A percentile compares a stretch with the other conserved stretches of the same genome.
These are phyloP conservation scores for Cryptotermes secundus DNA, from an alignment of 1,140 invertebrate genomes.

Conservation along the genomic window DNA sequence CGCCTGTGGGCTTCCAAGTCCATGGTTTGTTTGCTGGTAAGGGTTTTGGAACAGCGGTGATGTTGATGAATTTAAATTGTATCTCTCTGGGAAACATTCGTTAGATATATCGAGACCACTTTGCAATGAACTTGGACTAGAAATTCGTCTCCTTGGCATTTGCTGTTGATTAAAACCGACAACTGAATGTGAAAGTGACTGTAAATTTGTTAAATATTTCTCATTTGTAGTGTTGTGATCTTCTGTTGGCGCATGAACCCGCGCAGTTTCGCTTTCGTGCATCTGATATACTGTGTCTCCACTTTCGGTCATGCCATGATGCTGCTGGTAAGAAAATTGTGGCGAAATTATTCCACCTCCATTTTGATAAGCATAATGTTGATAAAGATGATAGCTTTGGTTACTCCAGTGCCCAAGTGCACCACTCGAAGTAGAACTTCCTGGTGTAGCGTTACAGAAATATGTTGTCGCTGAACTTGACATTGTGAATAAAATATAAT, in stretches of 20 bases:
- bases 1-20: not conserved
- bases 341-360: not conserved
- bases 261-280: not conserved
- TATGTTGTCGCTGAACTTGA: not conserved
- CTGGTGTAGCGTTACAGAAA: not conserved
- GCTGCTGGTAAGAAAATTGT: not conserved
- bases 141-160: not conserved
- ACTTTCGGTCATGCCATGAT: not conserved
- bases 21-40: not conserved
- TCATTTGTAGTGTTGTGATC: not conserved
- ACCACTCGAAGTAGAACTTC: not conserved
- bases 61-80: not conserved
- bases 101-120: not conserved
- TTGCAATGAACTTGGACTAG: not conserved
- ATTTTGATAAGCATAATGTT: not conserved
- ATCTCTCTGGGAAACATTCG: not conserved
- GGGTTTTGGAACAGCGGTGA: not conserved
- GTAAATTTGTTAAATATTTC: not conserved
- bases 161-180: not conserved
- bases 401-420: not conserved
- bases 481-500: not conserved
- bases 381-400: slow-evolving; percentile 4
- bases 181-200: not conserved
- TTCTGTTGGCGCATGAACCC: not conserved
- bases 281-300: not conserved